phyloP scores from a whole-genome alignment of 2,888 invertebrate genomes.

The Dermolepida albohirtum region DNA sequence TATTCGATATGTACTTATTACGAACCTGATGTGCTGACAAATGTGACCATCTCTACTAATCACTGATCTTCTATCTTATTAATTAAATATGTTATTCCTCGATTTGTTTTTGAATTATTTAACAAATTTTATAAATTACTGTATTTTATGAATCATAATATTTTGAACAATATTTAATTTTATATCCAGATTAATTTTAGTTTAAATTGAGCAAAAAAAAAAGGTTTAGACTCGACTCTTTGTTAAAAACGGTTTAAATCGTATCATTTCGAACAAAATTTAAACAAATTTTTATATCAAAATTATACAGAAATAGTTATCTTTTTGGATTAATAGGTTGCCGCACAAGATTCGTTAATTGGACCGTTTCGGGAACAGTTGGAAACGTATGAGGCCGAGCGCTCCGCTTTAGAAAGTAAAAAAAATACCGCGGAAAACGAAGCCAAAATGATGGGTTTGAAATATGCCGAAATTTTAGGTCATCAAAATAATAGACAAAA shows the following conservation, averaged over 20 bases:
- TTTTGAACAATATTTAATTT: no score
- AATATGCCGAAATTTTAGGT: constrained; percentile 72
- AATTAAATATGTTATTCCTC: no score
- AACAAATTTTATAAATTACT: no score
- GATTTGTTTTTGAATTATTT: no score
- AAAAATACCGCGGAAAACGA: constrained; percentile 64
- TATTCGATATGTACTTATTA: no score
- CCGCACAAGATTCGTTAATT: constrained; percentile 57
- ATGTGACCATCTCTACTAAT: no score
- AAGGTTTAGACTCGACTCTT: no score
- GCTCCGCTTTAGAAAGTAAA: constrained; percentile 59
- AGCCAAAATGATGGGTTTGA: constrained; percentile 67
- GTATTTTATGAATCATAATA: no score
- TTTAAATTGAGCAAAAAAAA: no score
- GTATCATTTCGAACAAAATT: not conserved
- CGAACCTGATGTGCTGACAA: no score
- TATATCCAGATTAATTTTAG: no score
- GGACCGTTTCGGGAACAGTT: constrained; percentile 65
- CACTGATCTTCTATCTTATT: no score
- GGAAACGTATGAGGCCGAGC: constrained; percentile 66
- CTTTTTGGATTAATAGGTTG: constrained; percentile 46
- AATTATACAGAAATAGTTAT: not conserved
- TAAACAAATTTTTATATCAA: not conserved
- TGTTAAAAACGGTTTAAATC: not conserved
- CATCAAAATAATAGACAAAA: constrained; percentile 76